Evolutionary conservation across 1,140 invertebrate genomes (phyloP), one percentile per base, ranked within the genome.

Genomic region (Bombus terrestris): DNA sequence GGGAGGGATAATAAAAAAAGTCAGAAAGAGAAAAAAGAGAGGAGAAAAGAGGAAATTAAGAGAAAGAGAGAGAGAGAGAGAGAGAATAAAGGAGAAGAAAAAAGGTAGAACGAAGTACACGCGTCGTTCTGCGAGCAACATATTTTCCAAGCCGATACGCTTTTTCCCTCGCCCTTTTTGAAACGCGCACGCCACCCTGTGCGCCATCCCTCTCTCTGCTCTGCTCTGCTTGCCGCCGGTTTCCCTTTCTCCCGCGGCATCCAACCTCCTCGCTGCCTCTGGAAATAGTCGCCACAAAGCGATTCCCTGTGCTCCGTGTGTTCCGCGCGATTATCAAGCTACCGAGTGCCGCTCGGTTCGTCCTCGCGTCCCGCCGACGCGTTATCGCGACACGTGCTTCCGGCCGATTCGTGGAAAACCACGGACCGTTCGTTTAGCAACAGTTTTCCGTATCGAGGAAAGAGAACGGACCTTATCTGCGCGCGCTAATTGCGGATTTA

Each of bases 201-300:
- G 59, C 87, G 73, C 79, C 72, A 78, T 64, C 84, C 86, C 86
- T 76, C 83, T 47, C 62, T 25, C 39, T n/a, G 9, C 62, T 66
- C 41, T 35, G n/a, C 66, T 22, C 18, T 43, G 73, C 32, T 15
- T 43, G 32, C 73, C 53, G 8, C 35, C 74, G 57, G 64, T 89
- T 79, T 66, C 85, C 81, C 84, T 86, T 87, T 84, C 88, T 88
- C 85, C 75, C 43, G 71, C 57, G 41, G 83, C 57, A 53, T 62
- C 32, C 76, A 72, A 59, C 68, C 74, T 82, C 77, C 62, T 83
- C 43, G 78, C 75, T 80, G 78, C 64, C 74, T 87, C 85, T 90
- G 86, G 82, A 90, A 90, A 90, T 90, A 90, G 88, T 90, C 82
- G 88, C 69, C 72, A 81, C 86, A 84, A 87, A 90, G 89, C 89